Conservation (phyloP, 2,888 invertebrate genomes). For the Plebejus argus region DNA sequence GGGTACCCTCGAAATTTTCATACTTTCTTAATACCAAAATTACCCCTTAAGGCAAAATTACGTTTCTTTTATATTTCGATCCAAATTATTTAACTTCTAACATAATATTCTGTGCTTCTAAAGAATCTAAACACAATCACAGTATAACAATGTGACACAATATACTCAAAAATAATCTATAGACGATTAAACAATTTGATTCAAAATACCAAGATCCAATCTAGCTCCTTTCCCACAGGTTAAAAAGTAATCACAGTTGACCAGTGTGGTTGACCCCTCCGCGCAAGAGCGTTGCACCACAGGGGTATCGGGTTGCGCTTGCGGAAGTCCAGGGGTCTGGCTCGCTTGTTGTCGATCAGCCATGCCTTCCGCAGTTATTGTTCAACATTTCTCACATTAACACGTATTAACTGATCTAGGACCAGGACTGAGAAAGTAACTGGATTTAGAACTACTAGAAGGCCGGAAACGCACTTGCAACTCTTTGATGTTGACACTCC, state of each 20-base stretch:
- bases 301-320: neutral
- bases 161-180: neutral
- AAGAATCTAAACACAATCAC: no score
- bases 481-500: no score
- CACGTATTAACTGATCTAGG: constrained; percentile 34
- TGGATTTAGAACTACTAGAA: no score
- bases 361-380: constrained; percentile 70
- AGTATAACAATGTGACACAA: no score
- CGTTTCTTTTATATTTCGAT: no score
- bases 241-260: constrained; percentile 59
- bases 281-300: neutral
- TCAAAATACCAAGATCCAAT: constrained; percentile 9
- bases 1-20: no score
- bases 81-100: no score
- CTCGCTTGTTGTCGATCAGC: constrained; percentile 60
- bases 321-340: constrained; percentile 17
- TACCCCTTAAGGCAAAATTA: no score
- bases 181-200: neutral
- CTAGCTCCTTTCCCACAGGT: constrained; percentile 57
- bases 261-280: constrained; percentile 1
- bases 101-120: no score
- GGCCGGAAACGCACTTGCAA: no score
- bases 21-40: no score
- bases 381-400: constrained; percentile 67
- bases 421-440: neutral